phyloP scores from a whole-genome alignment of 2,888 invertebrate genomes.

The Oxytorus armatus region DNA sequence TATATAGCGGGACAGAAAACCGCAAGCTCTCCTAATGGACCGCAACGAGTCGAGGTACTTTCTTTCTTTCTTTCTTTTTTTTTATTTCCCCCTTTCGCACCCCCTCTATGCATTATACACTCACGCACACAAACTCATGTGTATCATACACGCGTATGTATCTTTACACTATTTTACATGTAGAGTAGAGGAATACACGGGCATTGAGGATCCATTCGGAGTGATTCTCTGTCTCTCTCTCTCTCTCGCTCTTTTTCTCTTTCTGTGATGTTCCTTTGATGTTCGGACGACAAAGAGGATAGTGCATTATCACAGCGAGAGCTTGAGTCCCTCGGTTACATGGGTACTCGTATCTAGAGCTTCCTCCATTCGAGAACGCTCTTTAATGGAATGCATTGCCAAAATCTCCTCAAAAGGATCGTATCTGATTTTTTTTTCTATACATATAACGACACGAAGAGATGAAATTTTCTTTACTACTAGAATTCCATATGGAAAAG shows the following conservation, averaged over 20 bases:
- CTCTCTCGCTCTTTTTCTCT: too few relatives aligned
- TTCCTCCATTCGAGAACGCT: too few relatives aligned
- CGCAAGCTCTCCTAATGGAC: conserved; percentile 46
- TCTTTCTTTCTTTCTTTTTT: conserved; percentile 55
- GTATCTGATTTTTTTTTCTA: too few relatives aligned
- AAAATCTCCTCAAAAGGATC: too few relatives aligned
- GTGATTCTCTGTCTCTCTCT: conserved; percentile 53
- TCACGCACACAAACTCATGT: not conserved
- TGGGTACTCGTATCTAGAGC: not conserved
- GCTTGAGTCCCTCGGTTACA: conserved; percentile 20
- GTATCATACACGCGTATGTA: conserved; percentile 10
- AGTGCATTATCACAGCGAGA: conserved; percentile 35
- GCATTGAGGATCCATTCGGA: conserved; percentile 37
- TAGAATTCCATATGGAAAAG: too few relatives aligned
- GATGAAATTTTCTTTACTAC: too few relatives aligned
- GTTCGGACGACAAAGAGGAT: conserved; percentile 62
- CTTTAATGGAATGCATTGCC: too few relatives aligned
- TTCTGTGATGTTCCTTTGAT: conserved; percentile 67
- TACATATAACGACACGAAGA: too few relatives aligned
- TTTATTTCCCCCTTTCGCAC: conserved; percentile 23
- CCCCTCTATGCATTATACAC: not conserved
- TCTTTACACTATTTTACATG: too few relatives aligned
- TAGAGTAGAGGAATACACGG: too few relatives aligned
- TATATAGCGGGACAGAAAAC: conserved; percentile 20
- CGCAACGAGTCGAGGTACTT: conserved; percentile 57